phyloP scores from a whole-genome alignment of 1,140 invertebrate genomes.

The Zaprionus vittiger region DNA sequence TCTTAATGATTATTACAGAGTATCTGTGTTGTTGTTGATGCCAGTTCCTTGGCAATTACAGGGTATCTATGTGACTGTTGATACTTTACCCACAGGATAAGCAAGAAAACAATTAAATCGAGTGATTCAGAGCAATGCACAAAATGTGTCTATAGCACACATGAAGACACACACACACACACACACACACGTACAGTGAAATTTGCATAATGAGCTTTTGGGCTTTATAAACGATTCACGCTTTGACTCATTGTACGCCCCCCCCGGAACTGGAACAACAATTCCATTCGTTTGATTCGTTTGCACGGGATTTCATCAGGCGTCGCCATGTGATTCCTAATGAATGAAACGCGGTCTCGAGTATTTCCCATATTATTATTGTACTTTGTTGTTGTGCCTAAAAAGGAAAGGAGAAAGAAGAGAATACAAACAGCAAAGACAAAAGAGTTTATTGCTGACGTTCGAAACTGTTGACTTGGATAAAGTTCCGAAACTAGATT shows the following conservation, averaged over 20 bases:
- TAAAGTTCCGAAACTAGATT: no score
- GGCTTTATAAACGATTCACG: conserved; percentile 3
- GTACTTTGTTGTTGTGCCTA: not conserved
- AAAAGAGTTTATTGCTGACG: no score
- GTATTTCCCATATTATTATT: not conserved
- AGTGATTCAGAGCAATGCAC: conserved; percentile 1
- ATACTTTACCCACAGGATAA: not conserved
- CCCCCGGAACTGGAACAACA: not conserved
- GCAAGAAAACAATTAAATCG: conserved; percentile 8
- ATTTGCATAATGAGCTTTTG: conserved; percentile 8
- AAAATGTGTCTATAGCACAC: not conserved
- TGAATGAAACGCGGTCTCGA: conserved; percentile 7
- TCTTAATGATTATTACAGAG: no score
- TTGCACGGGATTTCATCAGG: conserved; percentile 5
- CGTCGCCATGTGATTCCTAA: conserved; percentile 13
- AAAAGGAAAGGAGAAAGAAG: not conserved
- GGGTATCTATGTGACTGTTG: not conserved
- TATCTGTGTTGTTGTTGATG: no score
- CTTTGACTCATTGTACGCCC: not conserved
- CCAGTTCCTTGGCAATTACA: not conserved
- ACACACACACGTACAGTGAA: not conserved
- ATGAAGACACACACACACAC: not conserved
- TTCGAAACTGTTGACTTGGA: no score
- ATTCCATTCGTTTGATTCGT: not conserved
- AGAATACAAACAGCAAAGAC: not conserved